Percentiles rank a stretch among this genome's conserved stretches.
These are phyloP conservation scores for Mesocentrotus franciscanus DNA, from an alignment of 53 echinoderm and acorn worm genomes.

Conservation along the genomic window DNA sequence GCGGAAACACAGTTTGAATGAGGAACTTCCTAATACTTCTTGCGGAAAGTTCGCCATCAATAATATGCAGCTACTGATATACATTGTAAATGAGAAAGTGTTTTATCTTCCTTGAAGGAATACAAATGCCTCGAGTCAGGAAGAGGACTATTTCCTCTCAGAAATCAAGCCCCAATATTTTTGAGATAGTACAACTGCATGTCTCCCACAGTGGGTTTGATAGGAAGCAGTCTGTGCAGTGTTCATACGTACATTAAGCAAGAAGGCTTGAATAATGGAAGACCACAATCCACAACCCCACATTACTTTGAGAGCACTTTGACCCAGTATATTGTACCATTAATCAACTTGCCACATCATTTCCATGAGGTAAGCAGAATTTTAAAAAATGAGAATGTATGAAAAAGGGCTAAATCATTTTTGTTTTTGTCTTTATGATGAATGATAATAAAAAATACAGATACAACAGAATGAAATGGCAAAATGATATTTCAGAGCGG, in stretches of 20 bases:
- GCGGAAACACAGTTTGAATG: neutral
- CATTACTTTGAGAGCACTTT: neutral
- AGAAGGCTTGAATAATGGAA: neutral
- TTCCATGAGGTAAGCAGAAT: neutral
- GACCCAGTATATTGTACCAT: neutral
- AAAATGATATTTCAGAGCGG: too few species aligned
- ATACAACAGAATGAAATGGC: too few species aligned
- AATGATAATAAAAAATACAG: neutral
- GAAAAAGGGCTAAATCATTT: neutral
- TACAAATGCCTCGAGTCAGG: neutral
- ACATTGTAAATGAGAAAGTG: neutral
- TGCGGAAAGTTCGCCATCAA: neutral
- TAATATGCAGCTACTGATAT: neutral
- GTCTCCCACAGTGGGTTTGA: neutral
- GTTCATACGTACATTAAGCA: neutral
- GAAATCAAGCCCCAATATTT: neutral
- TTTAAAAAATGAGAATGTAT: neutral
- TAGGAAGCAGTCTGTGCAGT: neutral
- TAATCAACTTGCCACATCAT: neutral
- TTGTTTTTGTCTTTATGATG: neutral
- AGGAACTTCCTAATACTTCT: neutral
- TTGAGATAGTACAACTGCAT: neutral
- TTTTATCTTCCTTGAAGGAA: neutral
- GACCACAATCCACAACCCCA: neutral
- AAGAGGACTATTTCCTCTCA: neutral